Evolutionary conservation across 2,888 invertebrate genomes (phyloP).

Genomic region (Archips crataeganus): DNA sequence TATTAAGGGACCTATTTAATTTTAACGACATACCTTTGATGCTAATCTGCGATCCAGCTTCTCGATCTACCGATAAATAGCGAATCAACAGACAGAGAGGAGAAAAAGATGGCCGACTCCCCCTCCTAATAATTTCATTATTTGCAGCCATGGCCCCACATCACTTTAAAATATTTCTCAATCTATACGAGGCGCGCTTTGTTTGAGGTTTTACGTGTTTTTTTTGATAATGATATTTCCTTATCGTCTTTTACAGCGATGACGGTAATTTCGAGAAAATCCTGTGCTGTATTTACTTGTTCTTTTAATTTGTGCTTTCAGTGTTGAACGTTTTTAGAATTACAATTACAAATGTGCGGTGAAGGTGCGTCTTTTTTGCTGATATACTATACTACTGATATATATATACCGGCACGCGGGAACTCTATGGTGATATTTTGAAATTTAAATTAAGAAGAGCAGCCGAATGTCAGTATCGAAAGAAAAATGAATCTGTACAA

Average conservation of each 20-base stretch:
- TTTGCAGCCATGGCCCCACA: slow-evolving; percentile 44
- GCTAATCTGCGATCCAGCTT: slow-evolving; percentile 72
- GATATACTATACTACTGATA: no score
- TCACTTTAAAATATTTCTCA: slow-evolving; percentile 48
- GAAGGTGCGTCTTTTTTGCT: no score
- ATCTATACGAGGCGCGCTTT: slow-evolving; percentile 43
- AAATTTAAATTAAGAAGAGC: no score
- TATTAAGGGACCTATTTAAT: slow-evolving; percentile 59
- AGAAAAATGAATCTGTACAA: no score
- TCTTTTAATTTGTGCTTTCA: no score
- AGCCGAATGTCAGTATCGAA: no score
- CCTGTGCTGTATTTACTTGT: no score
- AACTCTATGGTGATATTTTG: no score
- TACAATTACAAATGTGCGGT: no score
- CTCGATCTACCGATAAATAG: slow-evolving; percentile 45
- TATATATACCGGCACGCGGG: no score
- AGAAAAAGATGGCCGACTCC: slow-evolving; percentile 39
- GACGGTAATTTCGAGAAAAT: not conserved
- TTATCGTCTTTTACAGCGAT: not conserved
- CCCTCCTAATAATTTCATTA: slow-evolving; percentile 46
- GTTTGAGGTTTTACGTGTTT: slow-evolving; percentile 20
- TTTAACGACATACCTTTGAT: slow-evolving; percentile 76
- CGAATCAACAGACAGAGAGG: slow-evolving; percentile 38
- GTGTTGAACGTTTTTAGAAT: no score
- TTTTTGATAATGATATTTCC: not conserved